phyloP scores from a whole-genome alignment of 2,113 vertebrate genomes.

The Atlantisia rogersi region DNA sequence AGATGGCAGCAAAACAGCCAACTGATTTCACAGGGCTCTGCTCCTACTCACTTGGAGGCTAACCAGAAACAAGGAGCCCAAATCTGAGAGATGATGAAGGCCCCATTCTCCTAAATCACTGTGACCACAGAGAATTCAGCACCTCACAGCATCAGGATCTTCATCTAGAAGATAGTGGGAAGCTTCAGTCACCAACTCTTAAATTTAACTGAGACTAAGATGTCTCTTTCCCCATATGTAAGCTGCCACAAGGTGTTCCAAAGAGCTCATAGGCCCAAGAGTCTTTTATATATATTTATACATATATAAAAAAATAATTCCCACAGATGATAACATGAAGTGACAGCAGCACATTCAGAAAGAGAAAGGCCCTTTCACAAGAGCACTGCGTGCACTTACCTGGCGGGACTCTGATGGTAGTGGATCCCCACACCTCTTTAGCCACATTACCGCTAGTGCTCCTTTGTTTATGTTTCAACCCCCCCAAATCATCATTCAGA shows the following conservation, averaged over 20 bases:
- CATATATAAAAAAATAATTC: background rate
- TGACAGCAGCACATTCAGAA: background rate
- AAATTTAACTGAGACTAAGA: background rate
- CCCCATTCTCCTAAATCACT: background rate
- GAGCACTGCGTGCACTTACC: background rate
- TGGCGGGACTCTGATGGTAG: background rate
- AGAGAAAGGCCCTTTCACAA: background rate
- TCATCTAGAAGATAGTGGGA: background rate
- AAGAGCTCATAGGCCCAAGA: background rate
- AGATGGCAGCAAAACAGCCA: slow-evolving; percentile 1
- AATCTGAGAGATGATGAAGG: background rate
- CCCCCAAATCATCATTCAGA: background rate
- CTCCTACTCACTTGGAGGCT: background rate
- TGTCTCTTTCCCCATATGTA: background rate
- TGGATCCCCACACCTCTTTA: background rate
- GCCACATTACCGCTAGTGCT: background rate
- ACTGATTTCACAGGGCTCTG: slow-evolving; percentile 13
- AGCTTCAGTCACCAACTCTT: background rate
- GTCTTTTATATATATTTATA: background rate
- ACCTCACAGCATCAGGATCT: background rate
- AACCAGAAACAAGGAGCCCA: background rate
- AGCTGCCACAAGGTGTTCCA: background rate
- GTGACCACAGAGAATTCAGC: background rate
- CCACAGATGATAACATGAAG: background rate
- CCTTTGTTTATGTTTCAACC: background rate